Percentiles rank a stretch among this genome's conserved stretches.
Conservation (phyloP, 2,888 invertebrate species). For the Ectemnius cavifrons region DNA sequence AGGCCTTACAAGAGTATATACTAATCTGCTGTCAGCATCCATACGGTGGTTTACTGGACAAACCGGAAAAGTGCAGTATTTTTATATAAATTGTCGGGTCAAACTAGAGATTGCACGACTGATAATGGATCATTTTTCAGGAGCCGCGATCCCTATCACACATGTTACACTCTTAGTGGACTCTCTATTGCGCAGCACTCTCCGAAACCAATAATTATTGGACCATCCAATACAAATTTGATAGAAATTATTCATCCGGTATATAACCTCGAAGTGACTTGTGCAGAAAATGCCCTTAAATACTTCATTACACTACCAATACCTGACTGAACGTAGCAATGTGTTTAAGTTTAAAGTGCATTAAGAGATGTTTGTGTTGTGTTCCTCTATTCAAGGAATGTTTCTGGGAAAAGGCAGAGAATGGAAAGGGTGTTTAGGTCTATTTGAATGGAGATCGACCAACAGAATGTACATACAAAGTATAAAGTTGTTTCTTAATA, state of each 20-base stretch:
- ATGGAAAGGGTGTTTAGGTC: too few relatives aligned
- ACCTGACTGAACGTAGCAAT: slow-evolving; percentile 58
- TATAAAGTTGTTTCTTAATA: slow-evolving; percentile 41
- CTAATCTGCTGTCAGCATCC: slow-evolving; percentile 94
- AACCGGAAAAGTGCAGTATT: slow-evolving; percentile 90
- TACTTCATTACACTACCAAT: slow-evolving; percentile 69
- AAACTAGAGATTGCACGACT: too few relatives aligned
- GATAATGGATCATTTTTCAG: slow-evolving; percentile 78
- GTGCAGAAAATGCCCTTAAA: slow-evolving; percentile 67
- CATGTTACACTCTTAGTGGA: slow-evolving; percentile 97
- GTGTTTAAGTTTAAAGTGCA: slow-evolving; percentile 30
- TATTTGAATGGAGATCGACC: slow-evolving; percentile 41
- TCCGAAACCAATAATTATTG: slow-evolving; percentile 71
- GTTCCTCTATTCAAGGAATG: slow-evolving; percentile 31
- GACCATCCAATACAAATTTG: slow-evolving; percentile 70
- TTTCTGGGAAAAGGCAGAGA: background rate
- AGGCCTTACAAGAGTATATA: slow-evolving; percentile 96
- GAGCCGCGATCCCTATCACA: slow-evolving; percentile 95
- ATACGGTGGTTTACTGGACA: slow-evolving; percentile 95
- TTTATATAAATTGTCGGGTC: background rate
- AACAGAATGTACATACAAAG: slow-evolving; percentile 35
- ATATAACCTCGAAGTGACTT: slow-evolving; percentile 69
- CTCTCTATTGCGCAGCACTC: slow-evolving; percentile 94
- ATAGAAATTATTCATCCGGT: slow-evolving; percentile 72
- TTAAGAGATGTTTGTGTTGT: slow-evolving; percentile 40